Evolutionary conservation across 2,797 vertebrate genomes (phyloP), one percentile per base, ranked within the genome.

Genomic region (Phrynocephalus guinanensis): DNA sequence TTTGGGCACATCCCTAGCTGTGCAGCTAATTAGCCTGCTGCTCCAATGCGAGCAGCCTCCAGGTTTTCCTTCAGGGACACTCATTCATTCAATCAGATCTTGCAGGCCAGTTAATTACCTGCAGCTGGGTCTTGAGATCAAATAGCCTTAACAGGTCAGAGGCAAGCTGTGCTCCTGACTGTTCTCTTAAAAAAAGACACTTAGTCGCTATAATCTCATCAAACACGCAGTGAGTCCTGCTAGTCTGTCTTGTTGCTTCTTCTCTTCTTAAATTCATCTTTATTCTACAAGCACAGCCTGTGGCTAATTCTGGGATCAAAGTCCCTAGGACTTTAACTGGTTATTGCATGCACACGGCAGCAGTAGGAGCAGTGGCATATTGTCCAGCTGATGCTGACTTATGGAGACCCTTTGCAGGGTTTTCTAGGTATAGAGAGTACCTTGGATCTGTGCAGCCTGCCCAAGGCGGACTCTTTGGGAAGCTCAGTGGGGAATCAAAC

Each of bases 1-100:
- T 85, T 76, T 60, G 79, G 87, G 83, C 30, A 76, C 72, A 70
- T 81, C 83, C 79, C 83, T 85, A 70, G 82, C 87, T 85, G 87
- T 88, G 83, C 81, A 82, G 82, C 87, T 88, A 88, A 88, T 88
- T 88, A 88, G 44, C 83, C 78, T 85, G 71, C 77, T 85, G 87
- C 72, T 85, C 33, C 56, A 28, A 76, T 76, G 70, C 80, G 84
- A 76, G 38, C 48, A 82, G 71, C 79, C 78, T 16, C 48, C 63
- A 82, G 79, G 79, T 82, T 85, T 85, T 78, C 85, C 60, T 75
- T 76, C 67, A 26, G 71, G 78, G 22, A 13, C 44, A 20, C 30
- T 81, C 26, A 81, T 84, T 79, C 76, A 79, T 88, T 88, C 71
- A 30, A 77, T 85, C 79, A 56, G 48, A 75, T 76, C 83, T 85